phyloP scores from a whole-genome alignment of 1,140 invertebrate genomes.

The Meloidogyne chitwoodi region DNA sequence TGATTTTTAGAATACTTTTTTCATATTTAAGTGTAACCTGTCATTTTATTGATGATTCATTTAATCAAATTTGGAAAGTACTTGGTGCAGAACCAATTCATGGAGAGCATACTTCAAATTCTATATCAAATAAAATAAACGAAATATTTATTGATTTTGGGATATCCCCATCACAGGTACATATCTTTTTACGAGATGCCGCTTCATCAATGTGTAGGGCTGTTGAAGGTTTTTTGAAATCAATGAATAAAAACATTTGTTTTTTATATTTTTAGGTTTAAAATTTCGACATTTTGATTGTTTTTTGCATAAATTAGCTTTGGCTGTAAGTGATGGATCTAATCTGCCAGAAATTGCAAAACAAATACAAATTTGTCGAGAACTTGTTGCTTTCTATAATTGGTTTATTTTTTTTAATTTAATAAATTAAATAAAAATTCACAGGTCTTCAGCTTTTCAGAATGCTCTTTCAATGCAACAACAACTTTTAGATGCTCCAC shows the following conservation, averaged over 20 bases:
- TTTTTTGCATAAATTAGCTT: background rate
- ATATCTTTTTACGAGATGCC: background rate
- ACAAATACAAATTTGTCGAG: background rate
- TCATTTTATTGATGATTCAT: background rate
- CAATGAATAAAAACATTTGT: background rate
- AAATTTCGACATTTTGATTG: background rate
- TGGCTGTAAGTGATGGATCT: background rate
- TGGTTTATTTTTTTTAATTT: background rate
- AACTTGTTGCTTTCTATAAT: background rate
- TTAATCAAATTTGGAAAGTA: background rate
- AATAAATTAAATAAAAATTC: background rate
- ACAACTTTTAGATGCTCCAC: background rate
- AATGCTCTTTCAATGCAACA: background rate
- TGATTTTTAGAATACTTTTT: too few relatives aligned
- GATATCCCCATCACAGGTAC: background rate
- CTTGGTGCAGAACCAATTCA: background rate
- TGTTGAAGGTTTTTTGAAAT: background rate
- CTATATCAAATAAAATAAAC: background rate
- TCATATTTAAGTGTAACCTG: background rate
- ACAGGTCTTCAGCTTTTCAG: background rate
- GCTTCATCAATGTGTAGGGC: background rate
- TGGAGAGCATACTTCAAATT: background rate
- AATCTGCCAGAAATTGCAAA: background rate
- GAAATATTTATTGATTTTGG: background rate
- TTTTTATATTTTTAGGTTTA: background rate